A percentile compares a stretch with the other conserved stretches of the same genome.
Conservation (phyloP, 1,140 invertebrate species). For the Caenorhabditis remanei region DNA sequence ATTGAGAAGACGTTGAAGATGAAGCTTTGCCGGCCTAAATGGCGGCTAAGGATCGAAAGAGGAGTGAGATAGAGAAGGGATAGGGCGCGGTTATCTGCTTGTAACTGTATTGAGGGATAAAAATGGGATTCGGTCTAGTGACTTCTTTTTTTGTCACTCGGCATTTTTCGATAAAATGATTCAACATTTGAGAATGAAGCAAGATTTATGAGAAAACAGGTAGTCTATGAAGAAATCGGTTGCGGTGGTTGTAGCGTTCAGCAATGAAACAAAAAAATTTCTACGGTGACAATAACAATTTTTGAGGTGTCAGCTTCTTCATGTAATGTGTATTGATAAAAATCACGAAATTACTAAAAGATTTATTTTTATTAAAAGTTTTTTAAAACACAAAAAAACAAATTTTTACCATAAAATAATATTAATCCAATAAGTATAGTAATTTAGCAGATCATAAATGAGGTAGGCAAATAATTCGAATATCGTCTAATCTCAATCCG, state of each 20-base stretch:
- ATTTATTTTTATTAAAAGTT: no score
- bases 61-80: not conserved
- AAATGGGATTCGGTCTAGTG: constrained; percentile 1
- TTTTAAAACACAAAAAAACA: not conserved
- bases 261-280: no score
- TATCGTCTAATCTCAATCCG: not conserved
- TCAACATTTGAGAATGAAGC: not conserved
- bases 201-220: not conserved
- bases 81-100: constrained; percentile 14
- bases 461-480: not conserved
- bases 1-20: not conserved
- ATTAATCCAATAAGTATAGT: no score
- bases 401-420: not conserved
- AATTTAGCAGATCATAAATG: not conserved
- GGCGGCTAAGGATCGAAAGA: constrained; percentile 45
- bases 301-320: no score
- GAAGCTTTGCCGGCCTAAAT: constrained; percentile 46
- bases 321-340: no score
- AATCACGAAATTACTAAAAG: no score
- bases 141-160: constrained; percentile 8
- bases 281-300: no score
- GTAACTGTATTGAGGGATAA: constrained; percentile 28
- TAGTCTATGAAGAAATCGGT: not conserved
- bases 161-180: not conserved
- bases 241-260: no score